Evolutionary conservation across 2,888 invertebrate genomes (phyloP).

Genomic region (Agriopis aurantiaria): DNA sequence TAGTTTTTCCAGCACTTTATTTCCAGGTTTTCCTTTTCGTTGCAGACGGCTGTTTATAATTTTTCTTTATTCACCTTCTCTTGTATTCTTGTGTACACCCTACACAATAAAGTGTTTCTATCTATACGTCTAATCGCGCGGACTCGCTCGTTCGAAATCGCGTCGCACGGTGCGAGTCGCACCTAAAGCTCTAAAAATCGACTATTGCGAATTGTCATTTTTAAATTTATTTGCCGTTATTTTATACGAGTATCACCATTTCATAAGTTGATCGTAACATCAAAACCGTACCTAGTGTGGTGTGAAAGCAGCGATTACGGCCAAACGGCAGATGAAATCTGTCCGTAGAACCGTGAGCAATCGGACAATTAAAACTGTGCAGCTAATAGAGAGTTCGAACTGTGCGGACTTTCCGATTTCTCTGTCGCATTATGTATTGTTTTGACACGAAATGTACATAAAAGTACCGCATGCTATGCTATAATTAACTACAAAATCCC

Average conservation of each 20-base stretch:
- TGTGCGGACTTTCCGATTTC: conserved; percentile 37
- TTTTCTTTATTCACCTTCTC: no score
- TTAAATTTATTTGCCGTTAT: background rate
- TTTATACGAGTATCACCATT: background rate
- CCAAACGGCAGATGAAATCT: conserved; percentile 27
- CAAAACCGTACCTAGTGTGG: conserved; percentile 3
- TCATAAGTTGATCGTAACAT: background rate
- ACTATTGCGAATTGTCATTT: no score
- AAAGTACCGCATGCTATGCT: background rate
- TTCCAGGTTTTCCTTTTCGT: no score
- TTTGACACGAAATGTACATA: conserved; percentile 5
- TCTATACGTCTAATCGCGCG: no score
- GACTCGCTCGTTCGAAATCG: no score
- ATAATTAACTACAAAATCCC: no score
- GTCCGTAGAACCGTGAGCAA: conserved; percentile 35
- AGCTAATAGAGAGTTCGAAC: conserved; percentile 27
- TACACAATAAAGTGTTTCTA: no score
- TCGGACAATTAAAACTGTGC: conserved; percentile 39
- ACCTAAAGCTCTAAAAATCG: no score
- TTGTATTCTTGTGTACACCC: no score
- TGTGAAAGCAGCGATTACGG: conserved; percentile 35
- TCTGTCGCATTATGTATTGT: conserved; percentile 9
- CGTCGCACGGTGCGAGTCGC: no score
- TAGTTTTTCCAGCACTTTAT: no score
- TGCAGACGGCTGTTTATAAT: no score